These are phyloP conservation scores for Coleophora deauratella DNA, from an alignment of 2,888 invertebrate species.

Conservation along the genomic window DNA sequence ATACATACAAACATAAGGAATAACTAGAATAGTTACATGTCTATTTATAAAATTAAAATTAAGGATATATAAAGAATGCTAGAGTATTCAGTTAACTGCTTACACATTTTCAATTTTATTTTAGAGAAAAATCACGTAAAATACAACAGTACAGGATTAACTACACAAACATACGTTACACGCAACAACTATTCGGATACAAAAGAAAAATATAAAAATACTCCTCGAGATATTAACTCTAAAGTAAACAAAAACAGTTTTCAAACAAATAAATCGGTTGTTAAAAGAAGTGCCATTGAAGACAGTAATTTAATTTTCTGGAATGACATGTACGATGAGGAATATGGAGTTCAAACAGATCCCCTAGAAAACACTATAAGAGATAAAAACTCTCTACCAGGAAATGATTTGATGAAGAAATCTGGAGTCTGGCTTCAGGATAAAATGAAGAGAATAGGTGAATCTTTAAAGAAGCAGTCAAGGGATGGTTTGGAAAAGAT, in stretches of 20 bases:
- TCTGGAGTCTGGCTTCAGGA: slow-evolving; percentile 45
- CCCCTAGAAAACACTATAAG: slow-evolving; percentile 28
- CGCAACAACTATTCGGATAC: slow-evolving; percentile 2
- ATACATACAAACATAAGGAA: too few species aligned
- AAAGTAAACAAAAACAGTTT: not conserved
- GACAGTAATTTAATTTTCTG: slow-evolving; percentile 44
- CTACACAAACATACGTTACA: not conserved
- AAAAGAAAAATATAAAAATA: not conserved
- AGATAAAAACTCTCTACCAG: slow-evolving; percentile 23
- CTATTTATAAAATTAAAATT: too few species aligned
- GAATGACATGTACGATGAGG: slow-evolving; percentile 59
- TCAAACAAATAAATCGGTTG: slow-evolving; percentile 24
- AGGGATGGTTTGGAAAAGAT: slow-evolving; percentile 1
- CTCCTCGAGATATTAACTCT: not conserved
- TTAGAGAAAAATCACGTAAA: too few species aligned
- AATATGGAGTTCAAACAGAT: slow-evolving; percentile 43
- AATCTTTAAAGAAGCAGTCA: slow-evolving; percentile 19
- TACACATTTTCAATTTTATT: not conserved
- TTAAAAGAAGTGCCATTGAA: slow-evolving; percentile 37
- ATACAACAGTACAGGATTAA: too few species aligned
- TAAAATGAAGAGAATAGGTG: slow-evolving; percentile 34
- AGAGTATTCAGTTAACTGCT: too few species aligned
- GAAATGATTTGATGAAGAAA: slow-evolving; percentile 27
- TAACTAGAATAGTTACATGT: too few species aligned
- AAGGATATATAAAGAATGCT: too few species aligned